These are phyloP conservation scores for Gnathonemus echidnorhynchus DNA, from an alignment of 2,113 vertebrate genomes.

Conservation along the genomic window DNA sequence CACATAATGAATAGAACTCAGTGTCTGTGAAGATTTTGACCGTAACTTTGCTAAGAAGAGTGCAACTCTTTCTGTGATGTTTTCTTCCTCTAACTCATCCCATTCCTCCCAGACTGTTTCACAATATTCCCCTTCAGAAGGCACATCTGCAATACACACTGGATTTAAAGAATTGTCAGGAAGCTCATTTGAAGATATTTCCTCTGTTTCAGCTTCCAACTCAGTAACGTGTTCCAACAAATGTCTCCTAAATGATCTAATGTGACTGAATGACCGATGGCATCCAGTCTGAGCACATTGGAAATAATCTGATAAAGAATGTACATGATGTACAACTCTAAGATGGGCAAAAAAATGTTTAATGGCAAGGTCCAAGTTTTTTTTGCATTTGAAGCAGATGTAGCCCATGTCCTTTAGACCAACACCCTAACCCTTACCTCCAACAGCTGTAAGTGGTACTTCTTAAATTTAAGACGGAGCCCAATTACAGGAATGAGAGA, in stretches of 20 bases:
- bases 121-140: neutral
- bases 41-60: neutral
- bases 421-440: neutral
- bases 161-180: neutral
- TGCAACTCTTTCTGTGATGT: neutral
- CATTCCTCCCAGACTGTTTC: neutral
- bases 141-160: neutral
- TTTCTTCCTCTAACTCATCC: neutral
- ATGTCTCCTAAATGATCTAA: neutral
- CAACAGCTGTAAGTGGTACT: neutral
- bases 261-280: neutral
- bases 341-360: neutral
- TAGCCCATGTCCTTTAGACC: neutral
- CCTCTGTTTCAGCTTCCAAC: neutral
- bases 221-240: neutral
- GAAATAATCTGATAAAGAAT: neutral
- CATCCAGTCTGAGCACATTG: neutral
- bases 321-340: neutral
- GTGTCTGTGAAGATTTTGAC: neutral
- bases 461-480: neutral
- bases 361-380: neutral
- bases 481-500: neutral
- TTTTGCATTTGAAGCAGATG: neutral
- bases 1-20: neutral
- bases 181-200: neutral